A percentile compares a stretch with the other conserved stretches of the same genome.
These are phyloP conservation scores for Clamator glandarius DNA, from an alignment of 2,797 vertebrate genomes.

Conservation along the genomic window DNA sequence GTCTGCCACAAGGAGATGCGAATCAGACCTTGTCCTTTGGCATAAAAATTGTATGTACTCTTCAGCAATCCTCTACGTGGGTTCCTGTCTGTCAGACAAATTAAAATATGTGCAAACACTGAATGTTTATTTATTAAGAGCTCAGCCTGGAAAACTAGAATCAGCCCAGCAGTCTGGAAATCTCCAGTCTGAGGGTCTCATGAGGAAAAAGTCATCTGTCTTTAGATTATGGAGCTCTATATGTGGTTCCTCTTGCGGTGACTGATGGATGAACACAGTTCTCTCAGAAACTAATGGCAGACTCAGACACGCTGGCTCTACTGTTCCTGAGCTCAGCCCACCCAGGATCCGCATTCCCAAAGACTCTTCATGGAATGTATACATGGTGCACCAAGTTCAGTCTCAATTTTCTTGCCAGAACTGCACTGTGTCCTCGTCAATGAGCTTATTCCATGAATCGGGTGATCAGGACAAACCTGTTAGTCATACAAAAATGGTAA, in stretches of 20 bases:
- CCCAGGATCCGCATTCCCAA: background rate
- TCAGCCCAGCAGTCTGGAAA: background rate
- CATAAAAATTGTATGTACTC: background rate
- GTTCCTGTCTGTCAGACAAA: background rate
- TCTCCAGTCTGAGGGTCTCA: background rate
- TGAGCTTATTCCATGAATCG: background rate
- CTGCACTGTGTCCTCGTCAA: background rate
- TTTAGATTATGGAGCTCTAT: background rate
- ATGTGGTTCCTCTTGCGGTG: background rate
- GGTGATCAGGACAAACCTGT: background rate
- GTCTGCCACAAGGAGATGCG: background rate
- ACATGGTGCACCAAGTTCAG: background rate
- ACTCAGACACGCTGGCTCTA: accelerated
- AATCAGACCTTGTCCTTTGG: background rate
- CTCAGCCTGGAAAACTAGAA: background rate
- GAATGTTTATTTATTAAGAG: constrained; percentile 24
- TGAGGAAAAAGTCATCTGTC: background rate
- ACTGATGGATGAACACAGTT: background rate
- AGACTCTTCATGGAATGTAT: background rate
- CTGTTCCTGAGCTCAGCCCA: background rate
- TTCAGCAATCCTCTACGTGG: background rate
- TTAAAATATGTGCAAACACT: constrained; percentile 1
- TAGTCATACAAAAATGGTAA: background rate
- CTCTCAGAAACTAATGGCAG: background rate
- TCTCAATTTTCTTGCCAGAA: background rate